phyloP scores from a whole-genome alignment of 2,888 invertebrate genomes.

The Alviniconcha strummeri region DNA sequence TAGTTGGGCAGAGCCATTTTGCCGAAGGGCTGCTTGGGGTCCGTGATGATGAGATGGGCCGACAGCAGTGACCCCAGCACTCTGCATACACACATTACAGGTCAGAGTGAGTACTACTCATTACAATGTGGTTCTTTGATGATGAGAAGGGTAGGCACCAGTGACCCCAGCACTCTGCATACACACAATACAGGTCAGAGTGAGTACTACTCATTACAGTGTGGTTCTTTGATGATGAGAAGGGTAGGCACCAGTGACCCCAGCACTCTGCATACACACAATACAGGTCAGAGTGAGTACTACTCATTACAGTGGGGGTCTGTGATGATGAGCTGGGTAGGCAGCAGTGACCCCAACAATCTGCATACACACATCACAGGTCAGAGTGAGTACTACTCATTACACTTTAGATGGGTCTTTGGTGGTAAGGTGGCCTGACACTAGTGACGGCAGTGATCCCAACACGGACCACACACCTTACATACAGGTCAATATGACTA shows the following conservation, averaged over 20 bases:
- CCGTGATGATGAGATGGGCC: conserved; percentile 79
- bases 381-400: not conserved
- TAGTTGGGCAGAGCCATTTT: conserved; percentile 75
- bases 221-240: conserved; percentile 77
- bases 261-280: conserved; percentile 74
- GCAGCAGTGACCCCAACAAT: conserved; percentile 78
- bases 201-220: not conserved
- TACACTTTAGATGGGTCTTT: conserved; percentile 71
- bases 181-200: not conserved
- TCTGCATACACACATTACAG: conserved; percentile 63
- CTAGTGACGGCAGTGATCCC: conserved; percentile 74
- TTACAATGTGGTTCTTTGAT: conserved; percentile 74
- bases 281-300: not conserved
- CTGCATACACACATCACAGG: conserved; percentile 62
- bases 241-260: conserved; percentile 80
- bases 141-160: conserved; percentile 79
- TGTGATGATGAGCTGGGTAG: conserved; percentile 79
- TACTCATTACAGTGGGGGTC: conserved; percentile 68
- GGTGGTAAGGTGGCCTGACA: conserved; percentile 80
- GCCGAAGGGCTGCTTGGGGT: conserved; percentile 77
- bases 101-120: not conserved
- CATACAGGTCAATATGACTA: not conserved
- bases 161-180: conserved; percentile 77
- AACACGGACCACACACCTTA: conserved; percentile 74
- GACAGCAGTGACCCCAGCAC: conserved; percentile 79